Conservation (phyloP, 2,113 vertebrate species). For the Passerina amoena region DNA sequence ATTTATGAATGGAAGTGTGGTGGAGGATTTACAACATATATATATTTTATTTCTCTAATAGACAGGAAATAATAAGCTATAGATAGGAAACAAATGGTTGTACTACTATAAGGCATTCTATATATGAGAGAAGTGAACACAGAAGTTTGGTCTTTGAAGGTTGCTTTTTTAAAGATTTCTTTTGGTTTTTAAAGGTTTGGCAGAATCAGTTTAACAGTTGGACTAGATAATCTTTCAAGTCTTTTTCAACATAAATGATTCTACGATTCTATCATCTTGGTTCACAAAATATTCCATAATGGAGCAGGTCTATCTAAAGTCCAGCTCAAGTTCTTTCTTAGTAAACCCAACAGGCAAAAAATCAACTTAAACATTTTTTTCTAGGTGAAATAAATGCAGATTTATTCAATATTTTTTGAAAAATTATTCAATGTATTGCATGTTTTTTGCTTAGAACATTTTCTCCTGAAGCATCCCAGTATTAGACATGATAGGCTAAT, state of each 20-base stretch:
- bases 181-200: not conserved
- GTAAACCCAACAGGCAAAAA: not conserved
- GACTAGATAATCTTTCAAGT: not conserved
- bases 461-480: not conserved
- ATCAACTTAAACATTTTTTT: not conserved
- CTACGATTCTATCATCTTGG: not conserved
- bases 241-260: not conserved
- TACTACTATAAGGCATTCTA: not conserved
- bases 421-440: not conserved
- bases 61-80: not conserved
- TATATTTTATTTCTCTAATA: not conserved
- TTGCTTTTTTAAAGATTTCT: not conserved
- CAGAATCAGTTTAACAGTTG: not conserved
- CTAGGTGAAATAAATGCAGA: not conserved
- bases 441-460: not conserved
- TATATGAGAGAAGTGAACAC: not conserved
- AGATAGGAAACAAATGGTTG: not conserved
- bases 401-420: not conserved
- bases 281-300: not conserved
- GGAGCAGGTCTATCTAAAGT: not conserved
- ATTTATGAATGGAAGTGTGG: not conserved
- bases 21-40: not conserved
- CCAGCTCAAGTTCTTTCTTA: not conserved
- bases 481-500: not conserved
- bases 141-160: not conserved